These are phyloP conservation scores for Prosapia bicincta DNA, from an alignment of 2,888 invertebrate species.

Conservation along the genomic window DNA sequence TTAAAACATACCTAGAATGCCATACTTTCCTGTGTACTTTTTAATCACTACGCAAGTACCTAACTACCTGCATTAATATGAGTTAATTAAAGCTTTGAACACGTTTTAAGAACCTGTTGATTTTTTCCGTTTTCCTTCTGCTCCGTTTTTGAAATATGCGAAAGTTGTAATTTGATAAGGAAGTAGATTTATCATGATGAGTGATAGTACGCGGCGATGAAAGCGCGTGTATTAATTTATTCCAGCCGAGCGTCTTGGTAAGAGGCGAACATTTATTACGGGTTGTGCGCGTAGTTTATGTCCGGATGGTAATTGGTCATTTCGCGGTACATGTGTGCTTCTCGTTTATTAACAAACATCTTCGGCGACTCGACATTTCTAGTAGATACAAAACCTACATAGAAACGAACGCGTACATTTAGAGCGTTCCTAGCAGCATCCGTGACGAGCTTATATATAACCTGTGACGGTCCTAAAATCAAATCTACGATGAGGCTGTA, in stretches of 20 bases:
- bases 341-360: not conserved
- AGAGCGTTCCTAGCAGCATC: no score
- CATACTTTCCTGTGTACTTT: not conserved
- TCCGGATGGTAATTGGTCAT: not conserved
- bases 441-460: no score
- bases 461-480: no score
- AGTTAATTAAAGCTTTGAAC: not conserved
- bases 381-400: no score
- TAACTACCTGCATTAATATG: not conserved
- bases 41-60: not conserved
- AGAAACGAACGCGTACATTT: no score
- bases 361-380: no score
- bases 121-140: not conserved
- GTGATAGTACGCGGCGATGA: not conserved
- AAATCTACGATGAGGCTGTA: no score
- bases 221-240: not conserved
- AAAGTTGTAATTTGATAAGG: not conserved
- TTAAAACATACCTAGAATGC: not conserved
- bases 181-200: not conserved
- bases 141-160: not conserved
- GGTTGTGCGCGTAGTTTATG: not conserved
- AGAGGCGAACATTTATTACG: not conserved
- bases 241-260: not conserved
- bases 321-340: not conserved
- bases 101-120: not conserved